phyloP scores from a whole-genome alignment of 2,888 invertebrate genomes.

The Hemistola chrysoprasaria region DNA sequence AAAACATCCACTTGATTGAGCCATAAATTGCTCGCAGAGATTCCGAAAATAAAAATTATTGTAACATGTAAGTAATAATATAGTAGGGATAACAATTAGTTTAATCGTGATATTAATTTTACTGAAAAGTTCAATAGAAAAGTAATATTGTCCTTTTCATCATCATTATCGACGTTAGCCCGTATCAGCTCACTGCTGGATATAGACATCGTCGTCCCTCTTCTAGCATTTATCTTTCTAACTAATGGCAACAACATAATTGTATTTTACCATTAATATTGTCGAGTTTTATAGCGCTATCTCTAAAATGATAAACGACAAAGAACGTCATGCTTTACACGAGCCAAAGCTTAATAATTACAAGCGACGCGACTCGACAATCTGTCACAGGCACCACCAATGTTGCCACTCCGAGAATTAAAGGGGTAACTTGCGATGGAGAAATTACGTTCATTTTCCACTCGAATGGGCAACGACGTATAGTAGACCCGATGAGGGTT shows the following conservation, averaged over 20 bases:
- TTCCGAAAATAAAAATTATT: background rate
- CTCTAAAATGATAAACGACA: conserved; percentile 25
- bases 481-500: conserved; percentile 3
- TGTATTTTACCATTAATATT: too few species aligned
- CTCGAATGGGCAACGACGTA: conserved; percentile 25
- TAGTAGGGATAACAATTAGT: too few species aligned
- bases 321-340: conserved; percentile 20
- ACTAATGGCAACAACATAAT: too few species aligned
- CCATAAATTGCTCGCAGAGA: background rate
- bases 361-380: conserved; percentile 35
- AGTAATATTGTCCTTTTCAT: too few species aligned
- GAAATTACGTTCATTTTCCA: conserved; percentile 51
- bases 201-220: too few species aligned
- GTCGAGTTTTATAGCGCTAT: conserved; percentile 3
- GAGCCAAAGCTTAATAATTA: conserved; percentile 40
- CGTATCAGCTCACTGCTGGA: too few species aligned
- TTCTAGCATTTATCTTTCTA: too few species aligned
- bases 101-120: too few species aligned
- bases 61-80: too few species aligned
- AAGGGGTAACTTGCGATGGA: conserved; percentile 43
- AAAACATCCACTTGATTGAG: background rate
- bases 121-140: too few species aligned
- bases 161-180: too few species aligned
- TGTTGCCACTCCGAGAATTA: conserved; percentile 45
- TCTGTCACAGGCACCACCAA: conserved; percentile 34